Evolutionary conservation across 1,140 invertebrate genomes (phyloP), one percentile per base, ranked within the genome.

Genomic region (Hycleus cichorii): DNA sequence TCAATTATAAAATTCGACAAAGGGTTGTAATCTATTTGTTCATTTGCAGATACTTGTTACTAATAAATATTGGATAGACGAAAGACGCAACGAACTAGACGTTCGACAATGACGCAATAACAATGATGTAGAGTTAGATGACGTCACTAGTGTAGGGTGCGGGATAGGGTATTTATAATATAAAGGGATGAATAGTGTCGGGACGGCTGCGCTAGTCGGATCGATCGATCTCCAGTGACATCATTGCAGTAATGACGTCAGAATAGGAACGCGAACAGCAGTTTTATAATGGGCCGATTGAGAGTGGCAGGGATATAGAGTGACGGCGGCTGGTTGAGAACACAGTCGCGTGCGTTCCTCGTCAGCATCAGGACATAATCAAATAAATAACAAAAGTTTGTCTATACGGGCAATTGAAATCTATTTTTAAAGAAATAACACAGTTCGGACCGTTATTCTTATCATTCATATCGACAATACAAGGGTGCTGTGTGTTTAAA

Each of bases 231-330:
- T 32, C 10, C 39, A 38, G 47, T 57, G 54, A 64, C 64, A 60
- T 64, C 59, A 66, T 48, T 59, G 56, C 58, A 2, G 48, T 60
- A 49, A 64, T 68, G 68, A 69, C 68, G 66, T 69, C 62, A 67
- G 52, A 18, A 18, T 47, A 49, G 53, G 44, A 65, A 54, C 56
- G 61, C 65, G 65, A 69, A 67, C 67, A 59, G 59, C 64, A 64
- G 64, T 68, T 64, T 68, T 71, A 69, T 70, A 70, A 69, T 69
- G 64, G 57, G 63, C 64, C 50, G 60, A 64, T 70, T 69, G 67
- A 64, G 67, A 64, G 66, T 66, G 58, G 67, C 67, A 70, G 69
- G 69, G 65, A 67, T 69, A 65, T 66, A 70, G 64, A 63, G 62
- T 64, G 62, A 64, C 64, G 67, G 59, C 63, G 60, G 40, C 58